Evolutionary conservation across 2,888 invertebrate genomes (phyloP).

Genomic region (Mylabris sibirica): DNA sequence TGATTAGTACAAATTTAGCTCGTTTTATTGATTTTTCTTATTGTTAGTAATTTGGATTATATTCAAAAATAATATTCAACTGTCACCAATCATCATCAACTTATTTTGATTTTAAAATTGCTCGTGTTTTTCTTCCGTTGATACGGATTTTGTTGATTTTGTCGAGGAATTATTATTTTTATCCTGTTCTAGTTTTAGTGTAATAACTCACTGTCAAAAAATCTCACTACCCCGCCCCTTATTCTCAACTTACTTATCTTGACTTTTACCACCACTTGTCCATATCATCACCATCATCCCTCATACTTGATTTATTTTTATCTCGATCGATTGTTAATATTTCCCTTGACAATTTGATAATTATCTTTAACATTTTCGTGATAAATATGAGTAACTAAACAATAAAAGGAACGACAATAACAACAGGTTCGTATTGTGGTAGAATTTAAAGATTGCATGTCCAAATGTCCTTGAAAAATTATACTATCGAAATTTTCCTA

Average conservation of each 20-base stretch:
- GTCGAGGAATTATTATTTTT: neutral
- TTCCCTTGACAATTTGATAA: neutral
- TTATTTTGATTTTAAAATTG: no score
- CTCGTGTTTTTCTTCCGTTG: no score
- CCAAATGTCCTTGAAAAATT: neutral
- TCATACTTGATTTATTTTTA: neutral
- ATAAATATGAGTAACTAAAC: neutral
- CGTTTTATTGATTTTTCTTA: neutral
- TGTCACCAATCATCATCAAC: no score
- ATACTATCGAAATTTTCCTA: neutral
- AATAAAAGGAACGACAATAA: no score
- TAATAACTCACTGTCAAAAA: neutral
- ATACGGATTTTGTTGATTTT: neutral
- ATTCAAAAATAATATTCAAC: no score
- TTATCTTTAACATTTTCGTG: neutral
- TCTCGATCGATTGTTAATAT: neutral
- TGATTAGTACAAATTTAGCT: neutral
- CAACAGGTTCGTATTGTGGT: neutral
- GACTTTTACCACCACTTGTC: neutral
- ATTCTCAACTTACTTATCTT: neutral
- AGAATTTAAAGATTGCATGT: neutral
- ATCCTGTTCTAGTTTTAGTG: neutral
- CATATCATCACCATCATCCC: conserved; percentile 1
- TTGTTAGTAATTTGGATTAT: neutral
- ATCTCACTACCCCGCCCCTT: neutral